A percentile compares a stretch with the other conserved stretches of the same genome.
These are phyloP conservation scores for Cliona cf. orientalis DNA, from an alignment of 37 sponge, comb jelly and placozoan genomes.

Conservation along the genomic window DNA sequence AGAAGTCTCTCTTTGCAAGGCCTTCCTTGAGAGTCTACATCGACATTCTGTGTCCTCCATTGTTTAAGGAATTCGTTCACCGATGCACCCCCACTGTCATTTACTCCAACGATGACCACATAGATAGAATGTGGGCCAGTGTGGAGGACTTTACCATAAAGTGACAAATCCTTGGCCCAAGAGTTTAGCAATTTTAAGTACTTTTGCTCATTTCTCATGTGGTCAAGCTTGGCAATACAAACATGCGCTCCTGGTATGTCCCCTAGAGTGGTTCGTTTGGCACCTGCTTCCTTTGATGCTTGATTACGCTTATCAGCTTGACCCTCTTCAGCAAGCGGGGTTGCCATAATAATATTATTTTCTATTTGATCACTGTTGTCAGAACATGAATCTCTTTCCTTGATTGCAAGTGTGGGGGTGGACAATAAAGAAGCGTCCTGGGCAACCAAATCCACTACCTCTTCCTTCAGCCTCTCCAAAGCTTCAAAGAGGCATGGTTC, in stretches of 20 bases:
- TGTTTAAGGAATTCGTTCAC: conserved; percentile 28
- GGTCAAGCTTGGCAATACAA: conserved; percentile 45
- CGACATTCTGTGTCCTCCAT: conserved; percentile 53
- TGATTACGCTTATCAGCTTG: neutral
- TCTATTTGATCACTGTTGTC: neutral
- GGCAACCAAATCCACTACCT: neutral
- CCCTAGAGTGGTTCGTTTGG: neutral
- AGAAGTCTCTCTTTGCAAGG: conserved; percentile 74
- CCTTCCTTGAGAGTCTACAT: conserved; percentile 57
- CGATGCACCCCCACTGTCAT: neutral
- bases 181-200: conserved; percentile 36
- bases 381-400: neutral
- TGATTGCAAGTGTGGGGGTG: neutral
- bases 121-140: conserved; percentile 18
- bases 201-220: conserved; percentile 53
- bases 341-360: neutral
- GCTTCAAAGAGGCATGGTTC: neutral
- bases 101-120: conserved; percentile 27
- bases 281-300: neutral
- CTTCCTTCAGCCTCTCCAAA: neutral
- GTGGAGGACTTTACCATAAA: conserved; percentile 14
- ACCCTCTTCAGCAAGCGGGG: neutral
- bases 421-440: neutral
- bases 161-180: conserved; percentile 34
- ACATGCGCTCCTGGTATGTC: neutral